Evolutionary conservation across 2,797 vertebrate species (phyloP), one percentile per base, ranked within the genome.

Genomic region (Poeciliopsis paucimaculata): DNA sequence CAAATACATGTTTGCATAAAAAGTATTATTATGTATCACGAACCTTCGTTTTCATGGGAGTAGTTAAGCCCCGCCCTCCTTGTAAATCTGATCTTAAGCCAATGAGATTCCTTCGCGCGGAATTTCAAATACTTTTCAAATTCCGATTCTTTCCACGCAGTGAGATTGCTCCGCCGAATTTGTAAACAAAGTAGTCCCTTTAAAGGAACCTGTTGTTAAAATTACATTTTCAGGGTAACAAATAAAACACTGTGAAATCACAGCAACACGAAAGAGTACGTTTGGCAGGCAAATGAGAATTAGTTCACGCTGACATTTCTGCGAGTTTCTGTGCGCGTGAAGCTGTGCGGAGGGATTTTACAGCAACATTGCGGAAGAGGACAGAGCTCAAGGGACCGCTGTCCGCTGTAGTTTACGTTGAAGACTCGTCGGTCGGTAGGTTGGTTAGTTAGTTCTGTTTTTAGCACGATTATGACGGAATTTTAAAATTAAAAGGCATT

Each of bases 101-200:
- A 95, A 95, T 95, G 82, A 86, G 2, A 80, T 4, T 18, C 43
- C 82, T 95, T 95, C 94, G 96, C 96, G 96, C 95, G 94, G 94
- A 91, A 95, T 96, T 96, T 96, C 90, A 93, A 96, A 96, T 53
- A 49, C 4, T 85, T 91, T 93, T 94, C 77, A 93, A 95, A 95
- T 73, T 18, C 46, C 57, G 1, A 8, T 77, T 77, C 39, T 20
- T 49, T 76, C 3, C 34, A 68, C 2, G 3, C 53, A 20, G 46
- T 8, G 23, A 31, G 72, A 90, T 90, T 71, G 49, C 20, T 95
- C 93, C 95, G 94, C 94, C 31, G 78, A 16, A 80, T 28, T 82
- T 28, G 60, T 89, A 94, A 93, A 95, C 91, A 95, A 95, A 94
- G 80, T 96, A 96, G 95, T 93, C 2, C 93, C 18, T 55, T 1